These are phyloP conservation scores for Tyria jacobaeae DNA, from an alignment of 2,888 invertebrate species.

Conservation along the genomic window DNA sequence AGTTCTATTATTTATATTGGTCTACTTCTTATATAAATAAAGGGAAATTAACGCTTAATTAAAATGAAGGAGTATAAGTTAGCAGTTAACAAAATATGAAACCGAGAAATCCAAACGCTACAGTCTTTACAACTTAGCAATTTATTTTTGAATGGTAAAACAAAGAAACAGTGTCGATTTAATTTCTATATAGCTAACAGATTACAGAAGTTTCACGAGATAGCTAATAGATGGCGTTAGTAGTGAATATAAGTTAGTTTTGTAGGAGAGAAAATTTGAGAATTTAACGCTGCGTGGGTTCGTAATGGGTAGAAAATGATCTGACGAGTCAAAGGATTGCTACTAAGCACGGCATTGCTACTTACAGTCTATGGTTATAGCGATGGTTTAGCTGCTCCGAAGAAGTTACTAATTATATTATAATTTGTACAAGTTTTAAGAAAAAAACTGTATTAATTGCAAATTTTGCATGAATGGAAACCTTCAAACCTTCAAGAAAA, in stretches of 20 bases:
- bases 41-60: background rate
- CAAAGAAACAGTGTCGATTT: constrained; percentile 83
- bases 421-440: too few species aligned
- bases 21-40: background rate
- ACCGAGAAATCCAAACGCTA: constrained; percentile 28
- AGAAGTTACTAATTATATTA: too few species aligned
- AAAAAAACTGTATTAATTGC: too few species aligned
- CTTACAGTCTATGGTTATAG: constrained; percentile 29
- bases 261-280: constrained; percentile 61
- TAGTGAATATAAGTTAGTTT: constrained; percentile 45
- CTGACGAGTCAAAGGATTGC: constrained; percentile 58
- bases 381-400: too few species aligned
- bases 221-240: constrained; percentile 64
- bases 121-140: constrained; percentile 60
- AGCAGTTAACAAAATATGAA: constrained; percentile 17
- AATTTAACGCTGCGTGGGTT: constrained; percentile 60
- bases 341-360: constrained; percentile 28
- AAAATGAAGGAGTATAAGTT: too few species aligned
- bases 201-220: constrained; percentile 81
- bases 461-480: too few species aligned
- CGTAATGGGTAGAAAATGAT: constrained; percentile 66
- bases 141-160: constrained; percentile 69
- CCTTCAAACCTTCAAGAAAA: too few species aligned
- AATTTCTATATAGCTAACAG: constrained; percentile 79
- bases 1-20: background rate